Conservation (phyloP, 2,888 invertebrate genomes). For the Therioaphis trifolii region DNA sequence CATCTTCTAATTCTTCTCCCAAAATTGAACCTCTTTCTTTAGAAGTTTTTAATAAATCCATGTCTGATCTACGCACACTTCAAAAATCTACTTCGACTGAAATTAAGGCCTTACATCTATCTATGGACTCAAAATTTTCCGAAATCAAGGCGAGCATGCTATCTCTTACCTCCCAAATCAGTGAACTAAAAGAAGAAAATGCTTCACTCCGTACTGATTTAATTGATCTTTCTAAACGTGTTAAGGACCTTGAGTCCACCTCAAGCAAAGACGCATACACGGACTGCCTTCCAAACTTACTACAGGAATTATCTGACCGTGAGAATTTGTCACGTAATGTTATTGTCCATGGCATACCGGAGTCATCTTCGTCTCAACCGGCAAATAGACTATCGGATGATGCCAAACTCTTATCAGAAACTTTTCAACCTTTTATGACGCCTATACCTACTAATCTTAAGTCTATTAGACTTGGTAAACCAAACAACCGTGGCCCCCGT, state of each 20-base stretch:
- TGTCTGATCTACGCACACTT: no score
- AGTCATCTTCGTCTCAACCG: not conserved
- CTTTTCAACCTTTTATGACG: not conserved
- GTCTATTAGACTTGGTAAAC: not conserved
- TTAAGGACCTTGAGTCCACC: not conserved
- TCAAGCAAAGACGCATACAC: not conserved
- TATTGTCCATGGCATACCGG: not conserved
- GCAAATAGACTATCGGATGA: not conserved
- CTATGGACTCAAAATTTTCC: not conserved
- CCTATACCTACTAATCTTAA: not conserved
- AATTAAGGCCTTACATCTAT: constrained; percentile 67
- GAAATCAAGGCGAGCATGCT: not conserved
- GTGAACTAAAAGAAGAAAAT: not conserved
- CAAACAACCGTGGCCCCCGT: not conserved
- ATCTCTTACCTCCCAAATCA: not conserved
- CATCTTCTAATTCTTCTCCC: no score
- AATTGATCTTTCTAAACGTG: not conserved
- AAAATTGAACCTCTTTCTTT: no score
- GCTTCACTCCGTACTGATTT: not conserved
- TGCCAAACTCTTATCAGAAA: not conserved
- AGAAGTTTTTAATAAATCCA: no score
- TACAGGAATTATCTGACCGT: not conserved
- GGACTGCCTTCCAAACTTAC: not conserved
- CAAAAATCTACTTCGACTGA: no score
- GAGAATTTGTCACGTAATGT: not conserved